phyloP scores from a whole-genome alignment of 2,113 vertebrate species.

The Spheniscus mendiculus region DNA sequence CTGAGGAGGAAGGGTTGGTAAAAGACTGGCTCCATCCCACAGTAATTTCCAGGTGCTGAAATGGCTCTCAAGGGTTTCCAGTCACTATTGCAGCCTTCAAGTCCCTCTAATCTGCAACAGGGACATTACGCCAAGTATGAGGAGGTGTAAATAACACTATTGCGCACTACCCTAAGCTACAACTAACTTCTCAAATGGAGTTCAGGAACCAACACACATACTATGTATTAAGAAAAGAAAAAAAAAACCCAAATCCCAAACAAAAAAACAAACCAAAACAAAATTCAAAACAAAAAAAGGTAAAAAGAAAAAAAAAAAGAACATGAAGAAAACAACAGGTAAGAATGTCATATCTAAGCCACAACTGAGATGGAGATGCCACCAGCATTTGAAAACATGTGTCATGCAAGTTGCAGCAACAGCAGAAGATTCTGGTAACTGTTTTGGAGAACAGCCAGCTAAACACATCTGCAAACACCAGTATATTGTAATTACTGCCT shows the following conservation, averaged over 20 bases:
- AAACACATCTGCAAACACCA: not conserved
- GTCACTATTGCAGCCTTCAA: not conserved
- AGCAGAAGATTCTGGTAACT: not conserved
- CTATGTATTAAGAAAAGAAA: not conserved
- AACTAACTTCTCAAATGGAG: not conserved
- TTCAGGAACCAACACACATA: not conserved
- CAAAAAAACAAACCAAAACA: not conserved
- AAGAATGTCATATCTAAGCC: not conserved
- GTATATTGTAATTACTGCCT: not conserved
- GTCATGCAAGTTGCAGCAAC: not conserved
- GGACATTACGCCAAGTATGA: fast-evolving
- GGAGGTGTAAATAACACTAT: not conserved
- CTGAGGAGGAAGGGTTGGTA: not conserved
- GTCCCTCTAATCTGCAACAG: not conserved
- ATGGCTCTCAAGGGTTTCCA: not conserved
- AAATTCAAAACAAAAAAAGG: fast-evolving
- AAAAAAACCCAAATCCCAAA: too few relatives aligned
- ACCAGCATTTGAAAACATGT: not conserved
- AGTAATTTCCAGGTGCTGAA: not conserved
- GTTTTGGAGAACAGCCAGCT: not conserved
- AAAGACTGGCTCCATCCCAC: not conserved
- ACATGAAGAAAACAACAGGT: not conserved
- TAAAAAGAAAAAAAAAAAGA: not conserved
- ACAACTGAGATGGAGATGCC: not conserved
- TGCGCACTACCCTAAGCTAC: not conserved